Conservation (phyloP, 2,113 vertebrate species). For the Nycticorax nycticorax region DNA sequence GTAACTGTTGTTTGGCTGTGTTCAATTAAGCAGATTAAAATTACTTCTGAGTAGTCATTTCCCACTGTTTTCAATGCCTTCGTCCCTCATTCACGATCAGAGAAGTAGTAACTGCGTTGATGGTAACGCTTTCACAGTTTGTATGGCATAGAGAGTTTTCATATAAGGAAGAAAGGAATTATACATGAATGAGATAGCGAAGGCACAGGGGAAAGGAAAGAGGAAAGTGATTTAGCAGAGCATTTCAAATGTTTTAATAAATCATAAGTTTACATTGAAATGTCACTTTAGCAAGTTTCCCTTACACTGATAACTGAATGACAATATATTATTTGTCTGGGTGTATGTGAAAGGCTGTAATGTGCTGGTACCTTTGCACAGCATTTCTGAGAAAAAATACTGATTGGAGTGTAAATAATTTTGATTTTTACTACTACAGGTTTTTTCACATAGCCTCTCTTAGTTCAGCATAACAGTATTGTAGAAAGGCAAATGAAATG, state of each 20-base stretch:
- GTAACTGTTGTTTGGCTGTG: neutral
- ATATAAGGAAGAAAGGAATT: neutral
- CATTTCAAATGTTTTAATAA: conserved; percentile 28
- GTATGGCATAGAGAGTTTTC: neutral
- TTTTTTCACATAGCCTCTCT: neutral
- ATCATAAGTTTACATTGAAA: conserved; percentile 47
- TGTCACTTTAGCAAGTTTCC: neutral
- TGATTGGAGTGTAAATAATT: neutral
- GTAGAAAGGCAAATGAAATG: neutral
- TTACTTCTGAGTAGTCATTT: neutral
- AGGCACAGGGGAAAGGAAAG: conserved; percentile 12
- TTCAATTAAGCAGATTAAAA: neutral
- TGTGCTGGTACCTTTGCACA: neutral
- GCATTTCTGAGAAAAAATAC: neutral
- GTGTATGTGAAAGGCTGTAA: neutral
- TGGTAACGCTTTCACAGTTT: neutral
- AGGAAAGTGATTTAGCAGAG: neutral
- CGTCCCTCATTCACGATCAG: neutral
- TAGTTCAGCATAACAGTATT: neutral
- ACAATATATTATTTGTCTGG: neutral
- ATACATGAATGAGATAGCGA: neutral
- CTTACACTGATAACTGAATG: neutral
- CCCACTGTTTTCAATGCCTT: neutral
- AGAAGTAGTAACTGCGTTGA: neutral
- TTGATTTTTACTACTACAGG: neutral